Percentiles rank a stretch among this genome's conserved stretches.
Conservation (phyloP, 2,888 invertebrate species). For the Branchinecta sandiegonensis region DNA sequence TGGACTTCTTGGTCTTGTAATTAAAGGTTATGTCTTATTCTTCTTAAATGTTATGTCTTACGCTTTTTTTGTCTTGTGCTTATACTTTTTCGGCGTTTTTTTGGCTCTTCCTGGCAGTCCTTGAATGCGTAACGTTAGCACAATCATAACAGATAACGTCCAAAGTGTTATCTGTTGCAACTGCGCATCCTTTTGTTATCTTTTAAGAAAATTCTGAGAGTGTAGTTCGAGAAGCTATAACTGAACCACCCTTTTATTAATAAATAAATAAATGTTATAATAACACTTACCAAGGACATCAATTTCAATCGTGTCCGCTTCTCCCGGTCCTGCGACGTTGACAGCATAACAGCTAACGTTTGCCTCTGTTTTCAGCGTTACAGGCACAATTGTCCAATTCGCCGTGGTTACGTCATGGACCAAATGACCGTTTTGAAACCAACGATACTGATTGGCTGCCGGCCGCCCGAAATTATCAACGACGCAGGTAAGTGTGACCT, state of each 20-base stretch:
- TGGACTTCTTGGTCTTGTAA: too few relatives aligned
- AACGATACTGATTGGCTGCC: conserved; percentile 45
- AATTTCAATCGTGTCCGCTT: conserved; percentile 49
- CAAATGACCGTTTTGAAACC: conserved; percentile 61
- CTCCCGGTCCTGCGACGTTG: conserved; percentile 68
- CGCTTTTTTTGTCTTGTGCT: too few relatives aligned
- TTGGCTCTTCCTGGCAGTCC: too few relatives aligned
- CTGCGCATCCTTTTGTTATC: background rate
- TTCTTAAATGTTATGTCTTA: too few relatives aligned
- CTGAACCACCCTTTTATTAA: background rate
- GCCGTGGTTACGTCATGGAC: conserved; percentile 58
- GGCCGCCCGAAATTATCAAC: conserved; percentile 72
- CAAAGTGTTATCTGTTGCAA: too few relatives aligned
- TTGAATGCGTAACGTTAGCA: too few relatives aligned
- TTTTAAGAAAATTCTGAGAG: background rate
- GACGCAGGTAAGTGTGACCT: conserved; percentile 65
- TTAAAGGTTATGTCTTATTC: too few relatives aligned
- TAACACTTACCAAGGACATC: conserved; percentile 48
- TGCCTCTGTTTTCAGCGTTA: conserved; percentile 66
- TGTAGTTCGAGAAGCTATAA: background rate
- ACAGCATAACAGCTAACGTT: conserved; percentile 77
- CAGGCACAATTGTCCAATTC: conserved; percentile 65
- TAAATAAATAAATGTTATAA: background rate
- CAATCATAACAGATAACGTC: too few relatives aligned
- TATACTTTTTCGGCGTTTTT: too few relatives aligned